Percentiles rank a stretch among this genome's conserved stretches.
These are phyloP conservation scores for Thamnophis elegans DNA, from an alignment of 2,797 vertebrate species.

Conservation along the genomic window DNA sequence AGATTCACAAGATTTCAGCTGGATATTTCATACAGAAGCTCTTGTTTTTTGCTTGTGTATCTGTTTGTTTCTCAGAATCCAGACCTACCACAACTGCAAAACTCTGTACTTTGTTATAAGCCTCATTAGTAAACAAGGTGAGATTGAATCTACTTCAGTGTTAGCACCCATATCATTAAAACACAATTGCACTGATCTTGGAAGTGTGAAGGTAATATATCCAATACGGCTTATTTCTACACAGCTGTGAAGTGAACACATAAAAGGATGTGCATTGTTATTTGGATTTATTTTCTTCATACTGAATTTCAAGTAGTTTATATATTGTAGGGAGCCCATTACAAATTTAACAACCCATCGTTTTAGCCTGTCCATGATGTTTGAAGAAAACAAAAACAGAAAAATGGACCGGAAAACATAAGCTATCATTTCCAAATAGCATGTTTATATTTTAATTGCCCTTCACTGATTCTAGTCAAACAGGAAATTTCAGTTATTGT, in stretches of 20 bases:
- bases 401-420: background rate
- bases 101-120: background rate
- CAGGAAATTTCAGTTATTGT: background rate
- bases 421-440: background rate
- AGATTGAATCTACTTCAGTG: background rate
- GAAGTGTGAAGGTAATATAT: background rate
- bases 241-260: background rate
- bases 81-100: background rate
- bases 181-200: slow-evolving; percentile 1
- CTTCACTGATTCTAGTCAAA: background rate
- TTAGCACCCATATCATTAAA: slow-evolving; percentile 9
- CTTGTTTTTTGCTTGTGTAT: background rate
- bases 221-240: background rate
- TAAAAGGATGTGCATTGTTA: background rate
- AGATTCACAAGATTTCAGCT: slow-evolving; percentile 17
- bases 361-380: background rate
- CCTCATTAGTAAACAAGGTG: background rate
- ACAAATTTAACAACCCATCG: background rate
- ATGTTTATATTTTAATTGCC: background rate
- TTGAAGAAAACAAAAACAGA: background rate
- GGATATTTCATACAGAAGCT: slow-evolving; percentile 26
- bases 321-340: background rate
- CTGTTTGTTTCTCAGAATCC: background rate
- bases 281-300: background rate
- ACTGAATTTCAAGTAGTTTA: background rate